Base-by-base conservation (phyloP, 2,797 vertebrate genomes). In the Sebastes ruberrimus region DNA sequence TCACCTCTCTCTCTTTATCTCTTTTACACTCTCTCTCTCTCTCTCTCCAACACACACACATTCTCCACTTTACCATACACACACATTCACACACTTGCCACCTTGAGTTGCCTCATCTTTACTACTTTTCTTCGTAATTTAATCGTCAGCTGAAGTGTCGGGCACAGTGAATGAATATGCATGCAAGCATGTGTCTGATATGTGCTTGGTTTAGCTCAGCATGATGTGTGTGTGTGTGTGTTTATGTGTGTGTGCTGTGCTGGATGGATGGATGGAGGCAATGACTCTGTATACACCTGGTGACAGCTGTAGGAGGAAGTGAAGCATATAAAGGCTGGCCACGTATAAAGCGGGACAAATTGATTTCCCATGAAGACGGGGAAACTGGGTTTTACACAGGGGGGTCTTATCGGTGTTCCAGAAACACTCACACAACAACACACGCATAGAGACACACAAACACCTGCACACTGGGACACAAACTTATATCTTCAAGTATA, bases 321-420 rank as follows among this genome's bases (percentile, higher is more conserved):
- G 83, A 90, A 84, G 86, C 84, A 83, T 88, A 83, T 85, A 87
- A 93, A 93, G 72, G 86, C 89, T 82, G 84, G 81, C 85, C 91
- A 84, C 53, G 71, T 79, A 88, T 73, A 89, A 83, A 86, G 80
- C 63, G 6, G 65, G 71, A 88, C 85, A 94, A 93, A 95, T 93
- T 91, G 91, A 95, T 94, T 95, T 95, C 70, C 89, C 85, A 84
- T 90, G 86, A 93, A 94, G 80, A 87, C 72, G 27, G 7, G 57
- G 85, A 80, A 80, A 80, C 84, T 65, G 60, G 62, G 60, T 81
- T 91, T 88, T 78, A 82, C 62, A 69, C 16, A 10, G n/a, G 59
- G 20, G 65, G 63, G 22, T 52, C 81, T 90, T 88, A 90, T 92
- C 82, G 25, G 76, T 16, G 35, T 63, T 78, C 59, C 81, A 84